Conservation (phyloP, 2,888 invertebrate genomes). For the Eupithecia pulchellata region DNA sequence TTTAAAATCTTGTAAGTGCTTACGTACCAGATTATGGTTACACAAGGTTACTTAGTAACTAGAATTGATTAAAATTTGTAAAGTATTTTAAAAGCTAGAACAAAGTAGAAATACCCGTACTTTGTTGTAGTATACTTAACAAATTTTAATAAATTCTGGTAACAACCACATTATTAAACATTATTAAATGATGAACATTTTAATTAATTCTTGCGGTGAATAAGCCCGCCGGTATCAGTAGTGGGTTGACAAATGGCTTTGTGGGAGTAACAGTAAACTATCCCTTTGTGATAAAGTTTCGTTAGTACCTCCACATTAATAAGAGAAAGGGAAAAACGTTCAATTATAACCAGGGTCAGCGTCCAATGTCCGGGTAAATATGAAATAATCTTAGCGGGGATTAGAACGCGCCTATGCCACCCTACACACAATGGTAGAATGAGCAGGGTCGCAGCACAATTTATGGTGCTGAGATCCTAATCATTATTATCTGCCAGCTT, state of each 20-base stretch:
- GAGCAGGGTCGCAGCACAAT: slow-evolving; percentile 38
- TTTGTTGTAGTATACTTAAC: no score
- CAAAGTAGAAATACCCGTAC: no score
- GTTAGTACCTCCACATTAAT: slow-evolving; percentile 24
- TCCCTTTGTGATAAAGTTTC: slow-evolving; percentile 26
- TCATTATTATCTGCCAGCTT: slow-evolving; percentile 16
- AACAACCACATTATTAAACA: background rate
- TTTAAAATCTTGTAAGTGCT: background rate
- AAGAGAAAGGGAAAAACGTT: slow-evolving; percentile 58
- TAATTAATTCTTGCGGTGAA: slow-evolving; percentile 28
- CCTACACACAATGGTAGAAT: slow-evolving; percentile 47
- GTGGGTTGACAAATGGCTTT: slow-evolving; percentile 10
- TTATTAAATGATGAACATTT: slow-evolving; percentile 14
- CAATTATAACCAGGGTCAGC: slow-evolving; percentile 62
- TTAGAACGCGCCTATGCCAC: slow-evolving; percentile 47
- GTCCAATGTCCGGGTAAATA: slow-evolving; percentile 59
- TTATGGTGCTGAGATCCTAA: slow-evolving; percentile 21
- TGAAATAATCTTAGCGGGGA: slow-evolving; percentile 66
- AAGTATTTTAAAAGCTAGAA: no score
- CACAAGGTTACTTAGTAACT: no score
- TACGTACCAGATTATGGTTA: no score
- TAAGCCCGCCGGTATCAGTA: slow-evolving; percentile 19
- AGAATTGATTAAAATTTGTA: no score
- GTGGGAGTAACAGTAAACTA: slow-evolving; percentile 18
- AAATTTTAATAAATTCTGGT: background rate